phyloP scores from a whole-genome alignment of 2,113 vertebrate genomes.

The Ceuthmochares aereus region DNA sequence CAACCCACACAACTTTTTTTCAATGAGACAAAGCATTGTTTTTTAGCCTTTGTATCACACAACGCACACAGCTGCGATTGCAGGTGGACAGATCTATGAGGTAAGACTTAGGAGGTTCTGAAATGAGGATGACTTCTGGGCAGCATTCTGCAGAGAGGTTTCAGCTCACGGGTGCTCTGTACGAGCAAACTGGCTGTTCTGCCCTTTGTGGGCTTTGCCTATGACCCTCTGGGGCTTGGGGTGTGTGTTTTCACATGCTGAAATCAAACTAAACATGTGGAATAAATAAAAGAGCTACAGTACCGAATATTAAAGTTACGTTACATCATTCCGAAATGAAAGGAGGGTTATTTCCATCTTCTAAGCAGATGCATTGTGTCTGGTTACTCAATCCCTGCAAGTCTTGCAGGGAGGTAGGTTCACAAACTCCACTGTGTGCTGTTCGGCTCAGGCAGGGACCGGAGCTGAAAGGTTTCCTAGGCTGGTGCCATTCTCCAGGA shows the following conservation, averaged over 20 bases:
- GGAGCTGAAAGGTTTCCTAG: background rate
- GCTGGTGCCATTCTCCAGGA: background rate
- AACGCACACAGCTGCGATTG: background rate
- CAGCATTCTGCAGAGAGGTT: background rate
- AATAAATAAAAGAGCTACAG: background rate
- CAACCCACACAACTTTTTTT: background rate
- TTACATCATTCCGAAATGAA: background rate
- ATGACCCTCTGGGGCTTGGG: background rate
- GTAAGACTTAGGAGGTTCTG: too few relatives aligned
- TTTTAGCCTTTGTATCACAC: background rate
- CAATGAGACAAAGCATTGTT: background rate
- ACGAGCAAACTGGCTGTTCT: background rate
- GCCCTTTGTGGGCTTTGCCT: background rate
- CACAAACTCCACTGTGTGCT: background rate
- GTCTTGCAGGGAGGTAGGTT: background rate
- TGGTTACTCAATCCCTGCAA: background rate
- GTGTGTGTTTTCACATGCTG: background rate
- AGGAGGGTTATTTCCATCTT: background rate
- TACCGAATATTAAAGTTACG: background rate
- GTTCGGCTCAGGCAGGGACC: background rate
- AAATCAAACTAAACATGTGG: background rate
- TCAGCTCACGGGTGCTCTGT: background rate
- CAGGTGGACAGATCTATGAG: accelerated
- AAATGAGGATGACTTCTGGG: background rate
- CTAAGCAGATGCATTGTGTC: background rate